phyloP scores from a whole-genome alignment of 1,140 invertebrate genomes.

The Zophobas atratus region DNA sequence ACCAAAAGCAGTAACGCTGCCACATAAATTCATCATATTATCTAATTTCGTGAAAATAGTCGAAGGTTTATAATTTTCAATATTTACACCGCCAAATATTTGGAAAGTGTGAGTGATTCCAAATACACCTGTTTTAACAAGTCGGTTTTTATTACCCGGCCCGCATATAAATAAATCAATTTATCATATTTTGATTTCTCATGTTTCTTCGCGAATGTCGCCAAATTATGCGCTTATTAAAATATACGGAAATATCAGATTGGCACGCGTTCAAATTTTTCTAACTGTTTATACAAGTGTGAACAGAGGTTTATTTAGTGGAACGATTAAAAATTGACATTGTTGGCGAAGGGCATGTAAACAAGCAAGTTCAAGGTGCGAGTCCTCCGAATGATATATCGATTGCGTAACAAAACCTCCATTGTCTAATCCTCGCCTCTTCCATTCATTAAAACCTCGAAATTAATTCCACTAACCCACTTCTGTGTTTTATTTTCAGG shows the following conservation, averaged over 20 bases:
- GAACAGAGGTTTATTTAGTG: constrained; percentile 26
- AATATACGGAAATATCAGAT: constrained; percentile 23
- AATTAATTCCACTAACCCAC: too few relatives aligned
- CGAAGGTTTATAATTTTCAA: too few relatives aligned
- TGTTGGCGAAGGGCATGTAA: constrained; percentile 12
- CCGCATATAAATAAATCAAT: constrained; percentile 15
- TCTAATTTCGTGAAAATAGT: too few relatives aligned
- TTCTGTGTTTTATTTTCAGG: too few relatives aligned
- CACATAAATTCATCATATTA: too few relatives aligned
- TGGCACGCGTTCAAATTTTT: constrained; percentile 41
- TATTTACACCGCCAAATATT: too few relatives aligned
- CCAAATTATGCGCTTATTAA: constrained; percentile 28
- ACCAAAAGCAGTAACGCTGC: too few relatives aligned
- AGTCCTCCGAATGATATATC: constrained; percentile 29
- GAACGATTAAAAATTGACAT: constrained; percentile 1
- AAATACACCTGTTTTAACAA: not conserved
- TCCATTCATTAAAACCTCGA: not conserved
- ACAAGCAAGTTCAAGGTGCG: constrained; percentile 10
- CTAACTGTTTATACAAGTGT: not conserved
- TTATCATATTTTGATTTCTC: constrained; percentile 14
- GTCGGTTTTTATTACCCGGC: not conserved
- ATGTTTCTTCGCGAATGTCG: not conserved
- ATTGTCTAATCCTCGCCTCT: constrained; percentile 13
- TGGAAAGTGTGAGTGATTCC: not conserved
- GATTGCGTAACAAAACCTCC: constrained; percentile 6